These are phyloP conservation scores for Geophilus truncorum DNA, from an alignment of 2,888 invertebrate species.

Conservation along the genomic window DNA sequence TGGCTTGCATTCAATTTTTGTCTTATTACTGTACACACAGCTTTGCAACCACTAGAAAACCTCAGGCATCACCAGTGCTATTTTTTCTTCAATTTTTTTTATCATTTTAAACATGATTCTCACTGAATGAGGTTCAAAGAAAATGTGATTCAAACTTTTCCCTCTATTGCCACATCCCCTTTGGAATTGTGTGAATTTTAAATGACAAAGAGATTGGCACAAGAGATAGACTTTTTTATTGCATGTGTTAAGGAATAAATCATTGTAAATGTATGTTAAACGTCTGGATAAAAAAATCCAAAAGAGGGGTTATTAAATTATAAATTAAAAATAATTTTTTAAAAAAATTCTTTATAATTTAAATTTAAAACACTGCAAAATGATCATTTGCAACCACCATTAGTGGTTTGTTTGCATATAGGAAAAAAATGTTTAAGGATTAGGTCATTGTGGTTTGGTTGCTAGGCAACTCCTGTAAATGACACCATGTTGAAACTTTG, in stretches of 20 bases:
- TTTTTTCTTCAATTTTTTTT: no score
- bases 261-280: neutral
- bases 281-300: no score
- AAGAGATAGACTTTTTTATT: neutral
- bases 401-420: neutral
- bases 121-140: no score
- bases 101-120: no score
- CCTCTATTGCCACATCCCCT: neutral
- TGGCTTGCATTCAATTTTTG: no score
- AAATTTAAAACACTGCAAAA: no score
- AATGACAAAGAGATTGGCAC: neutral
- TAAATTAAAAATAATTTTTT: no score
- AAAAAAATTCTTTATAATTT: neutral
- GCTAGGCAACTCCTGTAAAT: neutral
- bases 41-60: no score
- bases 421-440: neutral
- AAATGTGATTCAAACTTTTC: neutral
- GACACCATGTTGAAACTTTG: neutral
- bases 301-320: no score
- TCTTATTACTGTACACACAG: no score
- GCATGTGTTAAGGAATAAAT: neutral
- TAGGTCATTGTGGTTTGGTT: neutral
- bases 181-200: neutral
- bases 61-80: no score
- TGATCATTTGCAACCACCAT: neutral